Base-by-base conservation (phyloP, 2,113 vertebrate species). In the Platycercus adscitus region DNA sequence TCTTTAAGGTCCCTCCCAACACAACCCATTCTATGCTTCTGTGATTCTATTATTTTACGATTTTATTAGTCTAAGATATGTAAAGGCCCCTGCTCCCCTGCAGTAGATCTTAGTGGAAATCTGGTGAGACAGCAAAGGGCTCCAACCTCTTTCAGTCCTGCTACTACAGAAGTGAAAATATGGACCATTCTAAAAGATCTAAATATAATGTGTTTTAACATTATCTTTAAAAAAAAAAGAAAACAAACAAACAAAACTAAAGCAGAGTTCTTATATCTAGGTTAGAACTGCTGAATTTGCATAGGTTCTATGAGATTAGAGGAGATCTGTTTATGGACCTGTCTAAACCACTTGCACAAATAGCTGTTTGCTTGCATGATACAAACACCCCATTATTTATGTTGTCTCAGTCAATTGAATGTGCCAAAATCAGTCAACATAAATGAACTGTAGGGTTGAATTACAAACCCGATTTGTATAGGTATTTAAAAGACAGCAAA, bases 11-110 rank as follows among this genome's bases (percentile, higher is more conserved):
- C 19, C 20, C 20, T 21, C 33, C 55, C 33, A 56, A 56, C 55
- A 56, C 55, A 56, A 56, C 13, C 20, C 33, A 23, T 23, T n/a
- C 33, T 58, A n/a, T 58, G 33, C 23, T 58, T 58, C 33, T 58
- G 33, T 2, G 20, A 58, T n/a, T 56, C 33, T 56, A 56, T 21
- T 12, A 56, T 56, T 56, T 56, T 33, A 56, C 33, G 19, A 56
- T 58, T 58, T n/a, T 58, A 58, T 58, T n/a, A 58, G n/a, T 58
- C 20, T 58, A 58, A n/a, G 20, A 58, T 58, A 58, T 6, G 13
- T 70, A n/a, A 88, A 61, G 53, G 46, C 2, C 33, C 4, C 0
- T 33, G 65, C 31, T 85, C 41, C 50, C 0, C 0, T 6, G 47
- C 2, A 7, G 23, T 0, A 52, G 29, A 31, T 15, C 72, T 17